These are phyloP conservation scores for Ivindomyrus marchei DNA, from an alignment of 2,113 vertebrate species.

Conservation along the genomic window DNA sequence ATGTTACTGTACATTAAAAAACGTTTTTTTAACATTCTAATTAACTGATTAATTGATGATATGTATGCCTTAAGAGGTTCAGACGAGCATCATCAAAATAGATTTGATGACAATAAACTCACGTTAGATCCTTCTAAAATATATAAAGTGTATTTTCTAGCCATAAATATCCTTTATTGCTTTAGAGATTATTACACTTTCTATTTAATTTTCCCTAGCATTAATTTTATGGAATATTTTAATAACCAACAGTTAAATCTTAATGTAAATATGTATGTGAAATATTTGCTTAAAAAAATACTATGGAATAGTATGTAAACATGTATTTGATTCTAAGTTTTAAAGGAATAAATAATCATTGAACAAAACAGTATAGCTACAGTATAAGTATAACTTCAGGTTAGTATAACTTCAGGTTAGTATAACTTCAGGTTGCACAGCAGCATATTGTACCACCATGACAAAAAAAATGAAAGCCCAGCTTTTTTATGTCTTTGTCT, in stretches of 20 bases:
- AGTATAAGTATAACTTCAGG: too few species aligned
- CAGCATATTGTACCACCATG: neutral
- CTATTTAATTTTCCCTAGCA: neutral
- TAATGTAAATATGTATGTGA: neutral
- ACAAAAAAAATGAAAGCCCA: neutral
- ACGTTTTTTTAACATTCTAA: neutral
- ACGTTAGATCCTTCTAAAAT: neutral
- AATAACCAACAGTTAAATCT: neutral
- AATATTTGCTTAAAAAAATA: neutral
- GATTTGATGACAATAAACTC: neutral
- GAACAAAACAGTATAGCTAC: neutral
- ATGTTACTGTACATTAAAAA: neutral
- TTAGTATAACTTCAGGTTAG: too few species aligned
- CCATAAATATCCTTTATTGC: neutral
- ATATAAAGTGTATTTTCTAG: neutral
- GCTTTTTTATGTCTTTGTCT: neutral
- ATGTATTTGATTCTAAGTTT: neutral
- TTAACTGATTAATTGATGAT: neutral
- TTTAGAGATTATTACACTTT: neutral
- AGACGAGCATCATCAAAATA: neutral
- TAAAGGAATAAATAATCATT: conserved; percentile 1
- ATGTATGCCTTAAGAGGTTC: neutral
- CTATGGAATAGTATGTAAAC: neutral
- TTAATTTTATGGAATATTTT: neutral
- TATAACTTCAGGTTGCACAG: neutral